Percentiles rank a stretch among this genome's conserved stretches.
Evolutionary conservation across 1,140 invertebrate genomes (phyloP).

Genomic region (Cepaea nemoralis): DNA sequence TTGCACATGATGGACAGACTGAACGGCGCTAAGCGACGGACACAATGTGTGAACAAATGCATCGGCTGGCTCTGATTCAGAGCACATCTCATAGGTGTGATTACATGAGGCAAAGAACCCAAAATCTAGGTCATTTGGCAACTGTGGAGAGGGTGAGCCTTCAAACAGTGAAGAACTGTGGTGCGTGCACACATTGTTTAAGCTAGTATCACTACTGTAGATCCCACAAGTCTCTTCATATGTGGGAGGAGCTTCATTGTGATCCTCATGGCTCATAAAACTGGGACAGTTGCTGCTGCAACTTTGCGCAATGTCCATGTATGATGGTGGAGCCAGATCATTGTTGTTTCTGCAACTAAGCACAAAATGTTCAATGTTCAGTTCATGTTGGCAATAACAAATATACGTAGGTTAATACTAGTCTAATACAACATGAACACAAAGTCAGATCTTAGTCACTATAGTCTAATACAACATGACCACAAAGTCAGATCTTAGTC

Average conservation of each 20-base stretch:
- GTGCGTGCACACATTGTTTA: neutral
- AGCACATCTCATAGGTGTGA: neutral
- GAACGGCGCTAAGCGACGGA: neutral
- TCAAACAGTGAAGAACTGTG: constrained; percentile 1
- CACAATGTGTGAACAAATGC: neutral
- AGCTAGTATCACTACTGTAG: constrained; percentile 30
- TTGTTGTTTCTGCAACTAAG: constrained; percentile 22
- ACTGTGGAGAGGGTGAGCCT: neutral
- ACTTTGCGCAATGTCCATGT: constrained; percentile 49
- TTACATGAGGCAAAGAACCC: neutral
- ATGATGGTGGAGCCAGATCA: constrained; percentile 53
- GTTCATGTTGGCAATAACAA: no score
- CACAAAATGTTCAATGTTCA: no score
- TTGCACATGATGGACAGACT: neutral
- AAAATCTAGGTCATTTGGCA: neutral
- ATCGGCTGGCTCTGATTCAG: neutral
- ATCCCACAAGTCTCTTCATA: constrained; percentile 49
- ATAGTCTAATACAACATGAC: no score
- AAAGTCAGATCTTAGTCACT: no score
- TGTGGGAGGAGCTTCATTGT: constrained; percentile 50
- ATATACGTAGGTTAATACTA: no score
- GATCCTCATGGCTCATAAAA: constrained; percentile 40
- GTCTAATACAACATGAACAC: no score
- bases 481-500: no score
- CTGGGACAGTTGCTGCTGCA: constrained; percentile 40